phyloP scores from a whole-genome alignment of 1,140 invertebrate genomes.

The Agraylea sexmaculata region DNA sequence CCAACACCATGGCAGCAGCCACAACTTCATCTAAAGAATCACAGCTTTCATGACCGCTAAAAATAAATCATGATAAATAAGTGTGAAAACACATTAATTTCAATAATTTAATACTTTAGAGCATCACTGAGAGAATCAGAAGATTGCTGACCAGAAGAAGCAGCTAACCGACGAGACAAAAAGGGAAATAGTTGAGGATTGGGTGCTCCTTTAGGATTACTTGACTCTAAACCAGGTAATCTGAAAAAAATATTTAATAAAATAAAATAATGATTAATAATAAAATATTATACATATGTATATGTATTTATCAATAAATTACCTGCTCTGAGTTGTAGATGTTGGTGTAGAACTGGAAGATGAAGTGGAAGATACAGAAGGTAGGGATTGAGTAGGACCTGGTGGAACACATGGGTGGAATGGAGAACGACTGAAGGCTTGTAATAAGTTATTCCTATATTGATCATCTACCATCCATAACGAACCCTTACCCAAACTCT shows the following conservation, averaged over 20 bases:
- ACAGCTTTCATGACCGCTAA: slow-evolving; percentile 18
- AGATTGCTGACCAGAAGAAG: slow-evolving; percentile 26
- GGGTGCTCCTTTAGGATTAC: slow-evolving; percentile 32
- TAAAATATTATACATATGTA: too few relatives aligned
- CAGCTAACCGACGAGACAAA: slow-evolving; percentile 55
- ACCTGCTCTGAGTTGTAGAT: neutral
- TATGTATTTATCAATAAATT: neutral
- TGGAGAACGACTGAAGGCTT: slow-evolving; percentile 71
- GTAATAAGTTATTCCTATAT: slow-evolving; percentile 72
- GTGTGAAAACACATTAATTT: neutral
- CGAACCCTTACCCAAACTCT: slow-evolving; percentile 85
- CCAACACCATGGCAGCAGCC: slow-evolving; percentile 61
- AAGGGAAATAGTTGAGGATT: slow-evolving; percentile 69
- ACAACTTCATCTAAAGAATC: slow-evolving; percentile 57
- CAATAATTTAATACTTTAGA: slow-evolving; percentile 10
- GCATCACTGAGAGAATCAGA: slow-evolving; percentile 18
- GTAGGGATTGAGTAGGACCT: slow-evolving; percentile 4
- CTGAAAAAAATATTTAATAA: slow-evolving; percentile 10
- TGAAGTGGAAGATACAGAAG: slow-evolving; percentile 4
- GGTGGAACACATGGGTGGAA: slow-evolving; percentile 54
- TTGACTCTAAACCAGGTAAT: slow-evolving; percentile 10
- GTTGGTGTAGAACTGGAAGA: slow-evolving; percentile 7
- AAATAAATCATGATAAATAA: neutral
- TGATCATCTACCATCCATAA: slow-evolving; percentile 90
- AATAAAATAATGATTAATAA: neutral